These are phyloP conservation scores for Mobula hypostoma DNA, from an alignment of 2,113 vertebrate genomes.

Conservation along the genomic window DNA sequence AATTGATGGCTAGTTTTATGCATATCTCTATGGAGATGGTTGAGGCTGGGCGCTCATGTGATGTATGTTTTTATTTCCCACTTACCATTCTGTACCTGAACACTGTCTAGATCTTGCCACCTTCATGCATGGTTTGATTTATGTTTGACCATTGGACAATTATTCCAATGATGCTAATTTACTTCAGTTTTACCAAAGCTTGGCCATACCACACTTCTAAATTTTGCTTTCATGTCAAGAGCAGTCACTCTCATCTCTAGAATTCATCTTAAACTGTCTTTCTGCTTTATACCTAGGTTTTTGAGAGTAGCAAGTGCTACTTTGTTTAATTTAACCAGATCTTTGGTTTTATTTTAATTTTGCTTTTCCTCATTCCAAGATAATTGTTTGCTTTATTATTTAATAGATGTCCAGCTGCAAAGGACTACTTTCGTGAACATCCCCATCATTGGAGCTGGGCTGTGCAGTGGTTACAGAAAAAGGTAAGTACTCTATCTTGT, in stretches of 20 bases:
- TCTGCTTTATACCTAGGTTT: background rate
- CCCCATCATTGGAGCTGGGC: slow-evolving; percentile 98
- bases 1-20: background rate
- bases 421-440: slow-evolving; percentile 97
- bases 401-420: slow-evolving; percentile 82
- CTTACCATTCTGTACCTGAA: too few relatives aligned
- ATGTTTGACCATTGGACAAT: too few relatives aligned
- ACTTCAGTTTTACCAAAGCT: too few relatives aligned
- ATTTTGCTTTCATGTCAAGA: too few relatives aligned
- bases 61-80: too few relatives aligned
- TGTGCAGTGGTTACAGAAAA: slow-evolving; percentile 96
- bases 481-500: slow-evolving; percentile 55
- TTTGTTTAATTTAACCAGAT: background rate
- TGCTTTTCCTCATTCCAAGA: background rate
- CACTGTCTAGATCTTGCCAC: too few relatives aligned
- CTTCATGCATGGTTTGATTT: too few relatives aligned
- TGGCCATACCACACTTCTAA: too few relatives aligned
- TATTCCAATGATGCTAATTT: too few relatives aligned
- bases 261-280: background rate
- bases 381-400: background rate
- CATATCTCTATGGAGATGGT: background rate
- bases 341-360: background rate
- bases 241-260: too few relatives aligned
- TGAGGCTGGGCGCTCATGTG: too few relatives aligned
- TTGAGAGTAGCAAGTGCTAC: background rate